Evolutionary conservation across 2,888 invertebrate genomes (phyloP).

Genomic region (Drymonia ruficornis): DNA sequence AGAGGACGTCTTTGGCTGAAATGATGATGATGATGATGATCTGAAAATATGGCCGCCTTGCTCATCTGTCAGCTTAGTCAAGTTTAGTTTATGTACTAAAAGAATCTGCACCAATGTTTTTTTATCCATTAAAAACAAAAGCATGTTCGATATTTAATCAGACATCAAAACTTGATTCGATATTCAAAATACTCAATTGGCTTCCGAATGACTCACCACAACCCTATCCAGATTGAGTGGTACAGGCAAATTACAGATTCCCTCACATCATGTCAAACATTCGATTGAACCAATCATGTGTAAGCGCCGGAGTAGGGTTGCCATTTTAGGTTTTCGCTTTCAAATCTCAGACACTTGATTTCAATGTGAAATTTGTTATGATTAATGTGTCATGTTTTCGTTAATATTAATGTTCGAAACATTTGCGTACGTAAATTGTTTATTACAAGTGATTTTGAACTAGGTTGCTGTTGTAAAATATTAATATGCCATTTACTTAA

Average conservation of each 20-base stretch:
- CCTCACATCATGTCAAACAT: constrained; percentile 8
- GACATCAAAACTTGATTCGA: neutral
- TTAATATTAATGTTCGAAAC: neutral
- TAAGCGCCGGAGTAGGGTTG: constrained; percentile 6
- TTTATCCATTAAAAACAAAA: no score
- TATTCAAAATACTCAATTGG: neutral
- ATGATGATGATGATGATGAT: no score
- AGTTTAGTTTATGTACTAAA: no score
- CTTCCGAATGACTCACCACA: neutral
- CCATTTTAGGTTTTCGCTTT: constrained; percentile 6
- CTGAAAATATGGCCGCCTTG: no score
- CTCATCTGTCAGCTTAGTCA: no score
- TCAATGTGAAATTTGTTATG: neutral
- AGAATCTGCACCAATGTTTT: no score
- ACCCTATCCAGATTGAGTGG: constrained; percentile 1
- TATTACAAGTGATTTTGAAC: neutral
- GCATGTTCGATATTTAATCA: no score
- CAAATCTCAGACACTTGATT: neutral
- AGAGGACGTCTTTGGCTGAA: no score
- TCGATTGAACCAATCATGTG: constrained; percentile 23
- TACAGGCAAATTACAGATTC: constrained; percentile 10
- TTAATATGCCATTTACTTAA: no score
- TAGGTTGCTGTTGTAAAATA: neutral
- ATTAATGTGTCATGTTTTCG: neutral
- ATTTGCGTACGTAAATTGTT: neutral